These are phyloP conservation scores for Phortica magna DNA, from an alignment of 2,888 invertebrate species.

Conservation along the genomic window DNA sequence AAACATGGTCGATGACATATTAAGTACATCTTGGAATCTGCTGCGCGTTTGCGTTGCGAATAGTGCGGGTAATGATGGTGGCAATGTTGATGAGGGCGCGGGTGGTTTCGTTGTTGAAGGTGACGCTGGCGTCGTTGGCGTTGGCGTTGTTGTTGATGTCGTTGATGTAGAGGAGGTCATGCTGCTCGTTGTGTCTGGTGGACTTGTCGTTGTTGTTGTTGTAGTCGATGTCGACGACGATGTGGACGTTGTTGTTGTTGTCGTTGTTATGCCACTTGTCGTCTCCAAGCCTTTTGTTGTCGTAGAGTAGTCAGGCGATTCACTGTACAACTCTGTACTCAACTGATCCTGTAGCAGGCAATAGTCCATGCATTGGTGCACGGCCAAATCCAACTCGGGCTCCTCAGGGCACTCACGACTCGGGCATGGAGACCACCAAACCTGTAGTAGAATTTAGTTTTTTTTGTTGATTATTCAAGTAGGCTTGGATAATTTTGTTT, in stretches of 20 bases:
- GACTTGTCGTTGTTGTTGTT: conserved; percentile 58
- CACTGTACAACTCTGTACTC: conserved; percentile 69
- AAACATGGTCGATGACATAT: conserved; percentile 76
- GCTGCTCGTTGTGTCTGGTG: conserved; percentile 38
- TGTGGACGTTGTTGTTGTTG: conserved; percentile 51
- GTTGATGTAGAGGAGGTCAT: conserved; percentile 42
- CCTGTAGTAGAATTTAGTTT: conserved; percentile 76
- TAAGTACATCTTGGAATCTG: conserved; percentile 76
- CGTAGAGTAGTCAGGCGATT: conserved; percentile 59
- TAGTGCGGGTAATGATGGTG: conserved; percentile 60
- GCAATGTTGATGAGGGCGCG: conserved; percentile 63
- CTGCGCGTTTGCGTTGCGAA: conserved; percentile 67
- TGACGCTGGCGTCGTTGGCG: conserved; percentile 35
- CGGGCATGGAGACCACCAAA: conserved; percentile 91
- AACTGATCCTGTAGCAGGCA: conserved; percentile 81
- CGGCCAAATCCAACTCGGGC: conserved; percentile 85
- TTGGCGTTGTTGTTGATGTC: conserved; percentile 4
- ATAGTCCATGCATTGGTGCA: conserved; percentile 86
- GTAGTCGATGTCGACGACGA: conserved; percentile 40
- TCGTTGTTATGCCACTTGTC: conserved; percentile 41
- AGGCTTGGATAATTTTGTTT: background rate
- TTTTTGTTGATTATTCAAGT: background rate
- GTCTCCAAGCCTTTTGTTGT: conserved; percentile 74
- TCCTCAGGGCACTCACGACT: conserved; percentile 88
- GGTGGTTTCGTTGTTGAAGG: conserved; percentile 57